A percentile compares a stretch with the other conserved stretches of the same genome.
Evolutionary conservation across 2,113 vertebrate genomes (phyloP).

Genomic region (Spilogale gracilis): DNA sequence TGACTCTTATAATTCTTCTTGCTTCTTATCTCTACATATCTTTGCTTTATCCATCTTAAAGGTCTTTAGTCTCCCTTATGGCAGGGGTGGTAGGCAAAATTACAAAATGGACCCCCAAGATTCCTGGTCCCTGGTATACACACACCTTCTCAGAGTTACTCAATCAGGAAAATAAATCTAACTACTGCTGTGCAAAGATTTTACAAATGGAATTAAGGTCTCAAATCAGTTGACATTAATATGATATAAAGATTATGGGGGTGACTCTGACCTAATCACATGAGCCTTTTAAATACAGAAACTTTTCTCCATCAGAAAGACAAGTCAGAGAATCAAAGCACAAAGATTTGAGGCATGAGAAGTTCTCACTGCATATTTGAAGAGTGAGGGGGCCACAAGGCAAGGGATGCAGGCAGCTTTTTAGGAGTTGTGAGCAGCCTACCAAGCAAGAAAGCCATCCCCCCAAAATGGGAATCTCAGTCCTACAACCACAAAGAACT

Average conservation of each 20-base stretch:
- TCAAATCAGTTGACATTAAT: conserved; percentile 43
- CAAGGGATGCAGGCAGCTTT: neutral
- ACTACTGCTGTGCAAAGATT: neutral
- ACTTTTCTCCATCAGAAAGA: neutral
- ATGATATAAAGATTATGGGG: conserved; percentile 3
- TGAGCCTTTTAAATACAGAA: neutral
- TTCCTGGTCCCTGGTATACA: neutral
- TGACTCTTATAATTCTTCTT: neutral
- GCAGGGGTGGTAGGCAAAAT: neutral
- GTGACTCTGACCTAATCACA: conserved; percentile 25
- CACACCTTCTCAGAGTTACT: neutral
- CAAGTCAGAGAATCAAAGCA: neutral
- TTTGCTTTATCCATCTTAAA: conserved; percentile 6
- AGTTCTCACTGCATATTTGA: neutral
- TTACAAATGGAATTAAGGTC: conserved; percentile 49
- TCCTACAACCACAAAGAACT: neutral
- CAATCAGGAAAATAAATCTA: neutral
- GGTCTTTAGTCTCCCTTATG: neutral
- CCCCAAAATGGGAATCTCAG: neutral
- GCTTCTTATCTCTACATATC: neutral
- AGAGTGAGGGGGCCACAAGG: neutral
- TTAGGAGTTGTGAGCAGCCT: neutral
- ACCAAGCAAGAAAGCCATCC: neutral
- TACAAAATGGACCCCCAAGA: neutral
- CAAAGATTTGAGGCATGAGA: neutral